Base-by-base conservation (phyloP, 2,888 invertebrate species). In the Spilarctia lutea region DNA sequence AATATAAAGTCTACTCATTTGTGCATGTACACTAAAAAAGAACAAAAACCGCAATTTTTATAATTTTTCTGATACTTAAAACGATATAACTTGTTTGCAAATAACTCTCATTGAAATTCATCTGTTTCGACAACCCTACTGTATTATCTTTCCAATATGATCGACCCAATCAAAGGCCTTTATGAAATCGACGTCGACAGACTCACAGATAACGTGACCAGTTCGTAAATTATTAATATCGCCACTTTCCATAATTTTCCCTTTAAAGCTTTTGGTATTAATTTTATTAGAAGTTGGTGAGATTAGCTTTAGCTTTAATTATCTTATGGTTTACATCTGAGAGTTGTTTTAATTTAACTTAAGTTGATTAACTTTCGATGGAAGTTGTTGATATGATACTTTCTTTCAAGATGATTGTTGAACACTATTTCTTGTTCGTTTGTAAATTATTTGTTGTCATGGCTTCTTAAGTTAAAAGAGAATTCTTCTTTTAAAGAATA, bases 101-200 rank as follows among this genome's bases (percentile, higher is more conserved):
- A 68, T 39, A 67, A 69, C 65, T 73, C 65, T 75, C 67, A 74
- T 42, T 81, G 52, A 66, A 72, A 75, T 76, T 76, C 68, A 76
- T 69, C 72, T 63, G 72, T 67, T 52, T 48, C 30, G 63, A 33
- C 30, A 67, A 68, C 68, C n/a, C 30, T n/a, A 30, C 68, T 6
- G 69, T 78, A 82, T 82, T 78, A 84, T 75, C 83, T 83, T 83
- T 78, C 77, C 82, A 78, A 83, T 83, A 70, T 73, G 78, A 77
- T 74, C 75, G 71, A 70, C 60, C 16, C 77, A 78, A 75, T 78
- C 84, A 77, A 82, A 78, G 68, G 78, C 78, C 72, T 83, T 68
- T 74, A 72, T 79, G 39, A 74, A 83, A 68, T 71, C 77, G 68
- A 77, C 42, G 75, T 75, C 82, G 13, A 82, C 81, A 81, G 81